Base-by-base conservation (phyloP, 2,888 invertebrate genomes). In the Acleris emargana region DNA sequence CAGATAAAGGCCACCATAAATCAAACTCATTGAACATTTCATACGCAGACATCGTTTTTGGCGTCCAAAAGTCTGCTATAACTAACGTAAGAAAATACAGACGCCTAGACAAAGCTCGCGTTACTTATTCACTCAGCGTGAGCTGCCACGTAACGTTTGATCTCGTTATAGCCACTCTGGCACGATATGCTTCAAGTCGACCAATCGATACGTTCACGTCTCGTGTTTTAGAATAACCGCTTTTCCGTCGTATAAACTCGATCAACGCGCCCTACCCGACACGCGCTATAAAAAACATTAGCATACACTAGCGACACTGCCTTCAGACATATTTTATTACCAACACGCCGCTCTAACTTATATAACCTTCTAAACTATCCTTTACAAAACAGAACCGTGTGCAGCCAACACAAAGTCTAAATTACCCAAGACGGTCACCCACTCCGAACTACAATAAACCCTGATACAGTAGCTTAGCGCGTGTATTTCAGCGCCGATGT, bases 251-350 rank as follows among this genome's bases (percentile, higher is more conserved):
- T 78, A 81, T 78, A 87, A 85, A 86, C 78, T 82, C 83, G 81
- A 86, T 86, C 79, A 79, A 72, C 17, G 70, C 68, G 67, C 73
- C 74, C 75, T 78, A 75, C 75, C 74, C 69, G 72, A 73, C 80
- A 79, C 76, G 80, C 73, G 79, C 77, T 76, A 85, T 83, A 86
- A 84, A 87, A 83, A 81, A 79, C 80, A 83, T 86, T 86, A 85
- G 80, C 84, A 85, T 84, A 84, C 75, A 80, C 77, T 78, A 73
- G 73, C 73, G 73, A 74, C 74, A 76, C 71, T 68, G 74, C 72
- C 76, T 74, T 64, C 69, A 68, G 71, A 71, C 76, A 79, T 82
- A 81, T 83, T 86, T 83, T 83, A 84, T 81, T 79, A 75, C 77
- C 76, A 79, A 78, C 78, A 80, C 64, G 63, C 69, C 20, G 53